Evolutionary conservation across 2,888 invertebrate genomes (phyloP).

Genomic region (Gnatocerus cornutus): DNA sequence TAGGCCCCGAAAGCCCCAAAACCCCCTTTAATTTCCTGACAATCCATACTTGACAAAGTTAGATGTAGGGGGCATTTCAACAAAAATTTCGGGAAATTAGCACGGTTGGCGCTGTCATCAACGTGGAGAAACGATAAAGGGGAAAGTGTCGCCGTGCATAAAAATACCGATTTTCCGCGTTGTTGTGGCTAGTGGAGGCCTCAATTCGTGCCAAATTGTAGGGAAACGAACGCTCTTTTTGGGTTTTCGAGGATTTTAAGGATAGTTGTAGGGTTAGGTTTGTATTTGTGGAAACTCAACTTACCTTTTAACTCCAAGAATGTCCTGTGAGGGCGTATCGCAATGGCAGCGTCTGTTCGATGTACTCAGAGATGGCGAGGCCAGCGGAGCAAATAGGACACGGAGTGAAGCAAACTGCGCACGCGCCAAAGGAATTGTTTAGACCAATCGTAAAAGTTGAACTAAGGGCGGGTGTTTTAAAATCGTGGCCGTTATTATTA

Average conservation of each 20-base stretch:
- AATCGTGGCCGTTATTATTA: background rate
- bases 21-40: constrained; percentile 55
- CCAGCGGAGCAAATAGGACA: constrained; percentile 62
- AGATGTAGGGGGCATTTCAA: constrained; percentile 78
- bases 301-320: constrained; percentile 72
- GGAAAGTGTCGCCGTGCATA: constrained; percentile 61
- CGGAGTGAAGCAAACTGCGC: constrained; percentile 6
- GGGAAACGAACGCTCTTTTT: constrained; percentile 5
- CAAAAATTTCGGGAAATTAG: constrained; percentile 80
- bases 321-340: constrained; percentile 77
- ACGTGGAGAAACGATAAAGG: constrained; percentile 69
- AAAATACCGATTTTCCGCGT: constrained; percentile 50
- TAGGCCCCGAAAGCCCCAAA: constrained; percentile 9
- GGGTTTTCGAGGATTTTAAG: constrained; percentile 22
- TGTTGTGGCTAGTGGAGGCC: background rate
- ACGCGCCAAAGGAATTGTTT: constrained; percentile 5
- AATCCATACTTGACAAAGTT: constrained; percentile 70
- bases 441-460: constrained; percentile 11
- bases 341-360: constrained; percentile 69
- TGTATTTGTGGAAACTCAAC: constrained; percentile 51
- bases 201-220: constrained; percentile 12
- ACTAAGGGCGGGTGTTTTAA: constrained; percentile 10
- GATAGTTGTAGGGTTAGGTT: background rate
- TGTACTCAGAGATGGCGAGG: constrained; percentile 72
- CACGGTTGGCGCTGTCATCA: constrained; percentile 82